Base-by-base conservation (phyloP, 2,113 vertebrate species). In the Atlantisia rogersi region DNA sequence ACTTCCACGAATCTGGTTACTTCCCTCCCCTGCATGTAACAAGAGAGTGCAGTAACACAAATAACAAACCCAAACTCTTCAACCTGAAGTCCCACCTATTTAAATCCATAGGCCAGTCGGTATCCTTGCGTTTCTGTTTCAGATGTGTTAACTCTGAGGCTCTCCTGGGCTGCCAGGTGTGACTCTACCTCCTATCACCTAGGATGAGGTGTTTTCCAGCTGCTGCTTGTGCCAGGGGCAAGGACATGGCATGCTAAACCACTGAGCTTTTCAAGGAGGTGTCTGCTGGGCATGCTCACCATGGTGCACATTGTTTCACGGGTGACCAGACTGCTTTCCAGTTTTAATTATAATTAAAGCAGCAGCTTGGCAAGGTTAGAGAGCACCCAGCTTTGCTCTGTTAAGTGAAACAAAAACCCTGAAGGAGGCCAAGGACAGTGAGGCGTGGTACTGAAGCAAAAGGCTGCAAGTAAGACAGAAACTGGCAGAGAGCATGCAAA, bases 301-400 rank as follows among this genome's bases (percentile, higher is more conserved):
- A 15, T 68, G 39, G 75, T 90, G 81, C 18, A 35, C 73, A 70
- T 79, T 71, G 68, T 63, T 90, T 73, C 68, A 76, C 67, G 80
- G 77, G 24, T 93, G 74, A 80, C 42, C 80, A 71, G 56, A n/a
- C 25, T 32, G 63, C 84, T 92, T 95, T 96, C 67, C 95, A 77
- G 40, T 55, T 95, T 91, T 81, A 89, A 31, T 87, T 94, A 63
- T 75, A 96, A 94, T 92, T 96, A 95, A 92, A 89, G 77, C 65
- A 85, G 59, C 31, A 88, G 50, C n/a, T 71, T 58, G 87, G 62
- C 68, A 75, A 95, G 73, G 90, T 78, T 74, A 92, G 90, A 93
- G 56, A 74, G 25, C 5, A 10, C 11, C 12, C 59, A 65, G 81
- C 31, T 93, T 87, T 80, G 85, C 50, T 88, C 50, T 56, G 26